Conservation (phyloP, 2,113 vertebrate species). For the Noctilio leporinus region DNA sequence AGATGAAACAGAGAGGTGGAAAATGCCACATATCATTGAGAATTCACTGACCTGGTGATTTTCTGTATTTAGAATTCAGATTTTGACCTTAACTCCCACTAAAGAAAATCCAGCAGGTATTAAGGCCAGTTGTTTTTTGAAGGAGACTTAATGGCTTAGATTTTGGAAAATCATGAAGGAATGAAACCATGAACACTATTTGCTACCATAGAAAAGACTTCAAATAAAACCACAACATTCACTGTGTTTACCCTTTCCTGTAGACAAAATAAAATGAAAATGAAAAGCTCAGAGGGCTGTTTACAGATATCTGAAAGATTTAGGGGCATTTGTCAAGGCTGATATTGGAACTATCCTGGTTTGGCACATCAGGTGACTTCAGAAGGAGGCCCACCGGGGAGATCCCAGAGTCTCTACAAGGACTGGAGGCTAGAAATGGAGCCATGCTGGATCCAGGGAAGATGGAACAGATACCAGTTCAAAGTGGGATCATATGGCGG, state of each 20-base stretch:
- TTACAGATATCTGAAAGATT: constrained; percentile 40
- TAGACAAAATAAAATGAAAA: constrained; percentile 57
- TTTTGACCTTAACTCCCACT: constrained; percentile 43
- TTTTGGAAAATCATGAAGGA: constrained; percentile 11
- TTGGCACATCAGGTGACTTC: constrained; percentile 39
- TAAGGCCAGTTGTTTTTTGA: constrained; percentile 48
- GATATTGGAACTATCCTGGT: background rate
- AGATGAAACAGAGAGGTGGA: background rate
- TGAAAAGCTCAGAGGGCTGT: background rate
- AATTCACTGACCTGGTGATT: constrained; percentile 49
- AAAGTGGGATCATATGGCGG: constrained; percentile 53
- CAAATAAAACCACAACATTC: background rate
- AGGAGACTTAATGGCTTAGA: constrained; percentile 23
- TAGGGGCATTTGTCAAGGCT: background rate
- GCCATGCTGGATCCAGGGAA: background rate
- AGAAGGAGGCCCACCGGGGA: background rate
- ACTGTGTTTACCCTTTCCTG: background rate
- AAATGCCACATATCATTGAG: constrained; percentile 54
- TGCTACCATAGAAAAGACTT: constrained; percentile 15
- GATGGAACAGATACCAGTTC: constrained; percentile 36
- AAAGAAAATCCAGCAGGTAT: constrained; percentile 42
- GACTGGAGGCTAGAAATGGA: constrained; percentile 23
- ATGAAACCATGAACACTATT: constrained; percentile 10
- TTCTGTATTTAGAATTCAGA: constrained; percentile 57
- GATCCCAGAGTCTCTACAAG: background rate